These are phyloP conservation scores for Apodemus agrarius DNA, from an alignment of 2,797 vertebrate genomes.

Conservation along the genomic window DNA sequence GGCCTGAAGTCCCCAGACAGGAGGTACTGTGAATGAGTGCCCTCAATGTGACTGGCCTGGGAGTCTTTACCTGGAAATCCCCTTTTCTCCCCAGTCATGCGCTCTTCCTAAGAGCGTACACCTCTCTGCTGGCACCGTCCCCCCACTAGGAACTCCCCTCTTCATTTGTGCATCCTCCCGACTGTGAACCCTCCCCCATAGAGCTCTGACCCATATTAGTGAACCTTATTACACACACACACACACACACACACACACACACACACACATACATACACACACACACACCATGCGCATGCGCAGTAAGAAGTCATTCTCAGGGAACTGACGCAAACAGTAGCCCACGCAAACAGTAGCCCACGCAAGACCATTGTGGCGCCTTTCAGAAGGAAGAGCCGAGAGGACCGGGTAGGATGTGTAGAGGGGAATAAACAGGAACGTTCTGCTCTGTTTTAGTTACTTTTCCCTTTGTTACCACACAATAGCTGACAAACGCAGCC, in stretches of 20 bases:
- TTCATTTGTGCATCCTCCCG: no score
- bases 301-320: background rate
- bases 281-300: background rate
- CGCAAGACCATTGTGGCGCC: background rate
- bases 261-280: no score
- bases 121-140: background rate
- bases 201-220: no score
- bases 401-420: background rate
- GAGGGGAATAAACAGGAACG: background rate
- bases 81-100: background rate
- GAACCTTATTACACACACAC: no score
- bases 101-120: background rate
- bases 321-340: no score
- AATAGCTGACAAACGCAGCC: background rate
- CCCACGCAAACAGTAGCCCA: accelerated
- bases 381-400: background rate
- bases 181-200: no score
- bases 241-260: no score
- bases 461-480: background rate
- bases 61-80: background rate
- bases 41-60: accelerated
- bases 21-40: background rate
- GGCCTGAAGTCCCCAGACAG: background rate
- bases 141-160: background rate
- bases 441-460: background rate